Evolutionary conservation across 2,797 vertebrate genomes (phyloP).

Genomic region (Hippocampus kuda): DNA sequence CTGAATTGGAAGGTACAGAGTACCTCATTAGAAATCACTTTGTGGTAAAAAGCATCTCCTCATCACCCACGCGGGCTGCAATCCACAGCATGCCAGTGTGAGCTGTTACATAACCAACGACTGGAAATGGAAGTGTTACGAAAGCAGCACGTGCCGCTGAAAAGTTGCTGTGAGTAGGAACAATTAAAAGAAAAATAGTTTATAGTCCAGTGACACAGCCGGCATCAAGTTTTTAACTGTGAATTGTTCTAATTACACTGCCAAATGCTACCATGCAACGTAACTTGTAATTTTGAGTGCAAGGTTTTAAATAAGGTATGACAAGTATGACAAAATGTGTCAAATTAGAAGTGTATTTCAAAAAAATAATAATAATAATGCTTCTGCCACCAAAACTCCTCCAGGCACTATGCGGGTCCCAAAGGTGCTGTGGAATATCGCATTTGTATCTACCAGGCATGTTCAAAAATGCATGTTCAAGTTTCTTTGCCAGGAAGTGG

Average conservation of each 20-base stretch:
- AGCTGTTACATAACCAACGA: conserved; percentile 47
- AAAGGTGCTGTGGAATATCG: conserved; percentile 49
- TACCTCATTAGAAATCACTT: background rate
- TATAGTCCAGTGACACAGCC: background rate
- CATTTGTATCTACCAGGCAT: conserved; percentile 48
- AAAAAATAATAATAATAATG: conserved; percentile 14
- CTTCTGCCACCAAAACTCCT: conserved; percentile 34
- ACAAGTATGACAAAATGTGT: conserved; percentile 45
- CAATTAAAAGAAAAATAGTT: background rate
- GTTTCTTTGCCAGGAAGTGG: conserved; percentile 49
- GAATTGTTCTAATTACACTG: background rate
- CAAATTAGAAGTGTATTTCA: conserved; percentile 27
- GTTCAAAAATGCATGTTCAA: conserved; percentile 60
- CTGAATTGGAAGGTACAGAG: conserved; percentile 18
- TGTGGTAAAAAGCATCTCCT: conserved; percentile 41
- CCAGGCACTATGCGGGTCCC: conserved; percentile 46
- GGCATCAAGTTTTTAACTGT: background rate
- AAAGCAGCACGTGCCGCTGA: conserved; percentile 30
- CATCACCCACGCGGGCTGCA: conserved; percentile 38
- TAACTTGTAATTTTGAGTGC: conserved; percentile 26
- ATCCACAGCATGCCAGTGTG: conserved; percentile 28
- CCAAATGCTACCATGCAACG: background rate
- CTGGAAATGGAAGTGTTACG: conserved; percentile 31
- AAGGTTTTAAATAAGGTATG: conserved; percentile 22
- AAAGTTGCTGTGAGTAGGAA: conserved; percentile 3